Conservation (phyloP, 2,797 vertebrate genomes). For the Clarias platycephalus region DNA sequence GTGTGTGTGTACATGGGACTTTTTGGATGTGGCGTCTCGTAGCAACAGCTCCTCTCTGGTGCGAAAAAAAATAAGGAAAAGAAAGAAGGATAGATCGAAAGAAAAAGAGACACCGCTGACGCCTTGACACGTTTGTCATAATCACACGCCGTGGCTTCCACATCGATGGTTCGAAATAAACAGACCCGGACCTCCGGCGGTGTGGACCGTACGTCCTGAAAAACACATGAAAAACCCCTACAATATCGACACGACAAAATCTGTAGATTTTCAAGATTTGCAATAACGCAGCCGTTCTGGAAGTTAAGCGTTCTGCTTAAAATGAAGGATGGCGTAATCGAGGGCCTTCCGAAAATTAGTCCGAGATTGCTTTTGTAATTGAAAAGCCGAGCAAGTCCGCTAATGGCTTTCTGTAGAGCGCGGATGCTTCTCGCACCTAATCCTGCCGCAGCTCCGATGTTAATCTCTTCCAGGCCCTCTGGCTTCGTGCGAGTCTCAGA, state of each 20-base stretch:
- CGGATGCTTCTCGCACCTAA: conserved; percentile 42
- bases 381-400: conserved; percentile 40
- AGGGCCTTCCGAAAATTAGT: conserved; percentile 30
- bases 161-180: not conserved
- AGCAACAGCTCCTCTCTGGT: conserved; percentile 12
- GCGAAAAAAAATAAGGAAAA: not conserved
- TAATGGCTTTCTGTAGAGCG: conserved; percentile 47
- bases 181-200: not conserved
- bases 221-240: not conserved
- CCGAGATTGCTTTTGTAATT: conserved; percentile 49
- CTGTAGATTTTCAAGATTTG: conserved; percentile 12
- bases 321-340: conserved; percentile 46
- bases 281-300: conserved; percentile 15
- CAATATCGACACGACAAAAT: not conserved
- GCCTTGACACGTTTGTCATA: conserved; percentile 17
- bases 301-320: conserved; percentile 32
- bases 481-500: conserved; percentile 9
- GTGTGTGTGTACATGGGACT: not conserved
- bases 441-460: conserved; percentile 36
- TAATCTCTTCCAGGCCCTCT: conserved; percentile 43
- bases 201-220: not conserved
- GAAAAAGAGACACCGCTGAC: not conserved
- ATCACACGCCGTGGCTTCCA: not conserved
- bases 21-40: conserved; percentile 18
- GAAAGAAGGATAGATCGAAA: not conserved